A percentile compares a stretch with the other conserved stretches of the same genome.
These are phyloP conservation scores for Aphidius colemani DNA, from an alignment of 2,888 invertebrate species.

Conservation along the genomic window DNA sequence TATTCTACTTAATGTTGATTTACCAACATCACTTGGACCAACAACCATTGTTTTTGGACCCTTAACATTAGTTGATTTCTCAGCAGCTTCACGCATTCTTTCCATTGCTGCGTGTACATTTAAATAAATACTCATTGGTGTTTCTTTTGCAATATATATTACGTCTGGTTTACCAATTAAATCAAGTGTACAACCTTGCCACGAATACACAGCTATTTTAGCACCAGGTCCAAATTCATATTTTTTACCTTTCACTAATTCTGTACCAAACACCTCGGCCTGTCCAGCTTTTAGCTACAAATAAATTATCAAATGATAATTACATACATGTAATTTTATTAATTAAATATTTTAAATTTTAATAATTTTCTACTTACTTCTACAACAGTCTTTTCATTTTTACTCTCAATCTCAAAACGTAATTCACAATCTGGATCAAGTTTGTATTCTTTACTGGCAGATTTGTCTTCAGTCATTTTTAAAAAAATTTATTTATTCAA, in stretches of 20 bases:
- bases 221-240: constrained; percentile 89
- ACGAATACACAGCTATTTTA: constrained; percentile 95
- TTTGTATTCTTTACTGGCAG: constrained; percentile 71
- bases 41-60: constrained; percentile 90
- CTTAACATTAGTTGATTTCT: constrained; percentile 67
- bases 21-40: constrained; percentile 96
- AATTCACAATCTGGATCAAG: constrained; percentile 87
- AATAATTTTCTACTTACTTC: constrained; percentile 64
- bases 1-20: constrained; percentile 86
- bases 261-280: constrained; percentile 97
- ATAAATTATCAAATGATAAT: constrained; percentile 8
- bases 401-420: constrained; percentile 92
- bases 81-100: constrained; percentile 82
- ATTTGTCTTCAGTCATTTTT: constrained; percentile 54
- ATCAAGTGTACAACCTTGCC: constrained; percentile 90
- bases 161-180: constrained; percentile 89
- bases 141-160: constrained; percentile 93
- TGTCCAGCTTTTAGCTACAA: constrained; percentile 82
- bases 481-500: too few relatives aligned
- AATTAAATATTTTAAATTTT: not conserved
- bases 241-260: constrained; percentile 88
- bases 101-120: constrained; percentile 96
- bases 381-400: constrained; percentile 79
- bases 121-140: constrained; percentile 94
- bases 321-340: not conserved